These are phyloP conservation scores for Bombyx mori DNA, from an alignment of 1,140 invertebrate genomes.

Conservation along the genomic window ASM3026992v2 NC_085119.1:3269001-3269500, in stretches of 20 bases:
- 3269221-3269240: constrained; percentile 80
- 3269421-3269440: constrained; percentile 52
- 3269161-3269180: constrained; percentile 59
- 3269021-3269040: constrained; percentile 21
- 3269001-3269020: constrained; percentile 26
- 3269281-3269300: constrained; percentile 82
- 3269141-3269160: constrained; percentile 71
- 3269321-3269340: constrained; percentile 50
- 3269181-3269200: constrained; percentile 76
- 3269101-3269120: constrained; percentile 63
- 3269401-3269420: constrained; percentile 60
- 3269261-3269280: constrained; percentile 93
- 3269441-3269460: constrained; percentile 63
- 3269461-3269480: constrained; percentile 70
- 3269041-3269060: constrained; percentile 29
- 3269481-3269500: constrained; percentile 73
- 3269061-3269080: constrained; percentile 39
- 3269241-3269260: constrained; percentile 90
- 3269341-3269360: constrained; percentile 23
- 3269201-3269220: constrained; percentile 76
- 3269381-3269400: constrained; percentile 23
- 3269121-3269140: constrained; percentile 83
- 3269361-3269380: constrained; percentile 22
- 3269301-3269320: constrained; percentile 31
- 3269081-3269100: constrained; percentile 35